Base-by-base conservation (phyloP, 2,797 vertebrate species). In the Bovichtus variegatus region DNA sequence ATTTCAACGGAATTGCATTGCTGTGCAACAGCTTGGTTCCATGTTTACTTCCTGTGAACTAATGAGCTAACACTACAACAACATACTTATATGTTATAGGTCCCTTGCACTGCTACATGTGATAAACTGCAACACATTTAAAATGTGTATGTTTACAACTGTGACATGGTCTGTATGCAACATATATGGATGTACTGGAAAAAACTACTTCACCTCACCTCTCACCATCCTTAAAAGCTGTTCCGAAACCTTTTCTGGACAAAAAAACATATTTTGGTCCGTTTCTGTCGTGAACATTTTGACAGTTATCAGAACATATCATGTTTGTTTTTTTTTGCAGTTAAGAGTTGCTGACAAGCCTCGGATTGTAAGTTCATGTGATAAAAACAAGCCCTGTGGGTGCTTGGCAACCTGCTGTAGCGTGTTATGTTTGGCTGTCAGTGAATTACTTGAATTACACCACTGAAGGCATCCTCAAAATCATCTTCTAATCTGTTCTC, bases 381-480 rank as follows among this genome's bases (percentile, higher is more conserved):
- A 84, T 64, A 55, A 12, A 86, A 74, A 70, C 46, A 27, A 72
- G 40, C 57, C 47, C 65, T 31, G 67, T 6, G 55, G 81, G 70
- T 3, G n/a, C 57, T 70, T 63, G 38, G 58, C 58, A 70, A 57
- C 23, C 36, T 43, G 34, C 34, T 15, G 23, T 4, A 23, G 61
- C 59, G 43, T 53, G 5, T 59, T 23, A 68, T 40, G 29, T 61
- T 60, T 82, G 61, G 62, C 76, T 87, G 55, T 19, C 44, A 6
- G 12, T 84, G 62, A 77, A 80, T 87, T 21, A 58, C n/a, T 67
- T 40, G 27, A 70, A 77, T 84, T 83, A 67, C 25, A 59, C 10
- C 34, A 57, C 60, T 64, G 53, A 80, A 66, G 6, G 13, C 67
- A 36, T 44, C 54, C 41, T 38, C 36, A 63, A 59, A 57, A 13